phyloP scores from a whole-genome alignment of 1,140 invertebrate genomes.

The Cyclargus thomasi region DNA sequence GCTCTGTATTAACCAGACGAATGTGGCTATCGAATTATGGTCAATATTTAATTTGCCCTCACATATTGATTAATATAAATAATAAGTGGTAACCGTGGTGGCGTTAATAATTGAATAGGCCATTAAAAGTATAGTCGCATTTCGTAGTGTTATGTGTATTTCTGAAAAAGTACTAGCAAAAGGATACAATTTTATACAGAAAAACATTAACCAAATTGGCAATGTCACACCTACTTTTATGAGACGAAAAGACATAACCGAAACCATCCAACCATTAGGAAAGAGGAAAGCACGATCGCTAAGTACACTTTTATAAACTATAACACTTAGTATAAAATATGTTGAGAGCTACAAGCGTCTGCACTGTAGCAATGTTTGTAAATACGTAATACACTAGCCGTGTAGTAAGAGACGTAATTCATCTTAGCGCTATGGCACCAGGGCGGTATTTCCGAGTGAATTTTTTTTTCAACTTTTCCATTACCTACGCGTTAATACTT shows the following conservation, averaged over 20 bases:
- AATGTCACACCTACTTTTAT: not conserved
- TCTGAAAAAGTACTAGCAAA: too few relatives aligned
- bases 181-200: too few relatives aligned
- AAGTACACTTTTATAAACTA: constrained; percentile 10
- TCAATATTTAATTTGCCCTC: constrained; percentile 6
- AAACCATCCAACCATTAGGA: not conserved
- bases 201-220: too few relatives aligned
- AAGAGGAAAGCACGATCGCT: constrained; percentile 3
- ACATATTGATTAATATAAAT: not conserved
- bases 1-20: constrained; percentile 1
- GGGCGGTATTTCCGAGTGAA: not conserved
- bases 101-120: too few relatives aligned
- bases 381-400: constrained; percentile 15
- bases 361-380: constrained; percentile 16
- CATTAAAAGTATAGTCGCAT: too few relatives aligned
- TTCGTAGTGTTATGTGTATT: too few relatives aligned
- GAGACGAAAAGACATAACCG: not conserved
- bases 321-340: constrained; percentile 16
- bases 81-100: not conserved
- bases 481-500: not conserved
- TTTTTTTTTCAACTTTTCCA: not conserved
- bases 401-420: constrained; percentile 16
- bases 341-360: constrained; percentile 15
- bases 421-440: constrained; percentile 7
- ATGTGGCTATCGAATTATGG: constrained; percentile 2